phyloP scores from a whole-genome alignment of 2,888 invertebrate genomes.

The Cyrtodaria siliqua region DNA sequence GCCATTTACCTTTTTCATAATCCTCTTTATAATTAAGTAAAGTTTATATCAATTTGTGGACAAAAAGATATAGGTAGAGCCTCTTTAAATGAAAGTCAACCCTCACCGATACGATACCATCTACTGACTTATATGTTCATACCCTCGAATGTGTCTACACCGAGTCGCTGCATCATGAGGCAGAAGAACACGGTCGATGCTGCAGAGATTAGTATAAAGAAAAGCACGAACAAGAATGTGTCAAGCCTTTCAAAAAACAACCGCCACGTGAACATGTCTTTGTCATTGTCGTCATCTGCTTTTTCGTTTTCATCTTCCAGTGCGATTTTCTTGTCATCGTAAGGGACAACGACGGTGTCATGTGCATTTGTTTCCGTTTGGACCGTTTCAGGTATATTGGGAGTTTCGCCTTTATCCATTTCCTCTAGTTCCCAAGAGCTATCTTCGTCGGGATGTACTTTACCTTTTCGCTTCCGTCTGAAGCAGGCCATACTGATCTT shows the following conservation, averaged over 20 bases:
- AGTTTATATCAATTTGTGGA: too few relatives aligned
- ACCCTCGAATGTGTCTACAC: conserved; percentile 11
- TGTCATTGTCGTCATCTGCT: conserved; percentile 14
- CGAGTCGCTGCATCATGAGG: conserved; percentile 40
- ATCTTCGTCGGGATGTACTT: not conserved
- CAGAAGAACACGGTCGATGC: conserved; percentile 44
- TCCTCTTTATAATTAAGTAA: too few relatives aligned
- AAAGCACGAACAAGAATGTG: conserved; percentile 34
- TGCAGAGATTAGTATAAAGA: conserved; percentile 38
- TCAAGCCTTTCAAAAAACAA: conserved; percentile 52
- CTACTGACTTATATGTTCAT: conserved; percentile 1
- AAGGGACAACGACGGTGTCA: not conserved
- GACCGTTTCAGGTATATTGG: not conserved
- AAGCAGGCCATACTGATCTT: conserved; percentile 11
- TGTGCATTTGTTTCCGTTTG: not conserved
- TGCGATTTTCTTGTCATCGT: not conserved
- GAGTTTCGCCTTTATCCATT: not conserved
- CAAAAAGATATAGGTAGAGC: too few relatives aligned
- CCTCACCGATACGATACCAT: too few relatives aligned
- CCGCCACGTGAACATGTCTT: conserved; percentile 35
- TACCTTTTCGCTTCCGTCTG: conserved; percentile 1
- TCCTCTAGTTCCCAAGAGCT: not conserved
- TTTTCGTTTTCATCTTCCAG: not conserved
- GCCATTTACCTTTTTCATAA: too few relatives aligned
- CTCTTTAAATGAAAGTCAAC: too few relatives aligned